A percentile compares a stretch with the other conserved stretches of the same genome.
These are phyloP conservation scores for Miichthys miiuy DNA, from an alignment of 2,797 vertebrate species.

Conservation along the genomic window DNA sequence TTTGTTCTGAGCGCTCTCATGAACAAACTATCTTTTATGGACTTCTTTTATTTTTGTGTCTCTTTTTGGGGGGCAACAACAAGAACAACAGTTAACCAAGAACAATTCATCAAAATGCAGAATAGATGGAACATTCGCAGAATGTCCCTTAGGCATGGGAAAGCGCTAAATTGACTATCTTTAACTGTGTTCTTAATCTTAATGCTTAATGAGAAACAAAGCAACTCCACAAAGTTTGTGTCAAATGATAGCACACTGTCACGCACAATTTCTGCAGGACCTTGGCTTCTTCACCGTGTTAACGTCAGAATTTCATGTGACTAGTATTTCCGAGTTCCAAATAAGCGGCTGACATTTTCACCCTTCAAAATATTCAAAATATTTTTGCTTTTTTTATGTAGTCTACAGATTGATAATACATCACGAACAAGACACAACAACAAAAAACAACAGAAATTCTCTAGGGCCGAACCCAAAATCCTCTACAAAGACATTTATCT, in stretches of 20 bases:
- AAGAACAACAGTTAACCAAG: neutral
- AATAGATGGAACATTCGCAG: conserved; percentile 23
- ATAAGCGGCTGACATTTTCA: conserved; percentile 32
- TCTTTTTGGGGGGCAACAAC: neutral
- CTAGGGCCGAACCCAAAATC: conserved; percentile 60
- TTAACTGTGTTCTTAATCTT: neutral
- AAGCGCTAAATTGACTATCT: neutral
- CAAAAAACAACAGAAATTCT: conserved; percentile 60
- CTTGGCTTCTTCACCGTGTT: conserved; percentile 30
- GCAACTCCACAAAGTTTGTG: conserved; percentile 34
- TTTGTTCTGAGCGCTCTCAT: neutral
- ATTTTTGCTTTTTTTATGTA: neutral
- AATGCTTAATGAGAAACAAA: neutral
- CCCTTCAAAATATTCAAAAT: conserved; percentile 25
- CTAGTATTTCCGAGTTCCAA: conserved; percentile 30
- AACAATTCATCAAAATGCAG: neutral
- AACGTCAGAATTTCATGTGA: conserved; percentile 59
- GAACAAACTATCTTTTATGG: neutral
- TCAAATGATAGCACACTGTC: conserved; percentile 47
- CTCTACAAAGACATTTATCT: conserved; percentile 67
- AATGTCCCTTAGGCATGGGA: conserved; percentile 26
- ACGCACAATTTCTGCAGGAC: conserved; percentile 11
- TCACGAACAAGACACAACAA: conserved; percentile 59
- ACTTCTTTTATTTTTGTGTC: neutral
- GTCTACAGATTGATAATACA: conserved; percentile 63